phyloP scores from a whole-genome alignment of 2,888 invertebrate genomes.

The Meandrusa payeni region DNA sequence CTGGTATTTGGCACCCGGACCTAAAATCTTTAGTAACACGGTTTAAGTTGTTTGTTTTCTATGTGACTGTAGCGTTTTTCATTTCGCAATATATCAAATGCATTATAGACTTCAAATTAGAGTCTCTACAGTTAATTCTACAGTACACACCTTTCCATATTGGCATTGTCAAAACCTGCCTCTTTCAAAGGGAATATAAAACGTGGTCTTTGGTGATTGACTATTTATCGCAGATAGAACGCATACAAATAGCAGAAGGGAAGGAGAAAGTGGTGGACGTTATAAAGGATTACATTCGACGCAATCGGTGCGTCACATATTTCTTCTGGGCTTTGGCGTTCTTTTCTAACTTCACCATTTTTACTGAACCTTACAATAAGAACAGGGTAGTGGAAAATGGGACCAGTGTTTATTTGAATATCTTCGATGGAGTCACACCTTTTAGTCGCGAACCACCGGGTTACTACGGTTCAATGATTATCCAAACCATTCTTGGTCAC shows the following conservation, averaged over 20 bases:
- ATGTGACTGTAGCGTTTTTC: constrained; percentile 44
- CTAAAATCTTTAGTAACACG: constrained; percentile 30
- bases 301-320: constrained; percentile 47
- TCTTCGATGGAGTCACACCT: constrained; percentile 55
- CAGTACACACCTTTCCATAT: constrained; percentile 59
- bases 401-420: constrained; percentile 43
- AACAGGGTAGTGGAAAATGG: constrained; percentile 44
- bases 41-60: constrained; percentile 43
- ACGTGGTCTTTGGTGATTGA: constrained; percentile 47
- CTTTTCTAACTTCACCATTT: constrained; percentile 49
- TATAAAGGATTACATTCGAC: constrained; percentile 41
- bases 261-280: constrained; percentile 33
- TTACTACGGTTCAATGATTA: constrained; percentile 49
- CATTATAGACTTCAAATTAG: constrained; percentile 35
- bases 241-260: constrained; percentile 35
- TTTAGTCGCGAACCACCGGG: constrained; percentile 48
- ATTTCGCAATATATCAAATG: constrained; percentile 52
- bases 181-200: constrained; percentile 45
- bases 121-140: constrained; percentile 45
- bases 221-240: constrained; percentile 48
- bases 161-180: constrained; percentile 48
- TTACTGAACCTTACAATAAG: constrained; percentile 51
- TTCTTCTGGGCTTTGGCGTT: constrained; percentile 50
- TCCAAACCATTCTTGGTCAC: constrained; percentile 50
- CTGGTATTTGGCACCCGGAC: constrained; percentile 51